Evolutionary conservation across 2,888 invertebrate genomes (phyloP), one percentile per base, ranked within the genome.

Genomic region (Rutpela maculata): DNA sequence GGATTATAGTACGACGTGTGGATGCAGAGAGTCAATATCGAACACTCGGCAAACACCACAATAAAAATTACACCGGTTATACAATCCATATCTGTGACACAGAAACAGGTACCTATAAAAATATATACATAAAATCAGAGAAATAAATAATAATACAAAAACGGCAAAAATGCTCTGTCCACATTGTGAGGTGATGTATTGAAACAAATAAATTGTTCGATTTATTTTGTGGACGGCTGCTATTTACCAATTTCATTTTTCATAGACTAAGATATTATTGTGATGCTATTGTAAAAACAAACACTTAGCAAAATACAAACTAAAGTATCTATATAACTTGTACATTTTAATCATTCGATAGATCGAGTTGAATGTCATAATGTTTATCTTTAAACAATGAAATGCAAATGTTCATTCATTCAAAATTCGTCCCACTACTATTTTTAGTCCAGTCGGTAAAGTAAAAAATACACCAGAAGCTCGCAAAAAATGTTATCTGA

Each of bases 21-120:
- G n/a, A 19, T 26, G 55, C 71, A 60, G 35, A 38, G 26, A 11
- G 15, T 35, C 50, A 31, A 60, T 26, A 55, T 63, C 31, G 7
- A 17, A n/a, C 60, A 55, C 63, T 17, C 18, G 57, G 26, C 62
- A 59, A 59, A 57, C 69, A 69, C 68, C 43, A 74, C 56, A 74
- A 50, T 80, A 83, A 80, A 82, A 85, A 86, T 85, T 87, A 87
- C 87, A 88, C 87, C 84, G 86, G 86, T 85, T 85, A 83, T 87
- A 87, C 86, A 87, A 85, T 87, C 84, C 85, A 85, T 85, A 85
- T 86, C 85, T 85, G 85, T 85, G 85, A 87, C 87, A 87, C 87
- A 89, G 87, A 88, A 82, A 89, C 89, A 89, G 89, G 89, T 89
- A 89, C 89, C 88, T 89, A 89, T 88, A 88, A 89, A 88, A 88